Evolutionary conservation across 2,797 vertebrate species (phyloP), one percentile per base, ranked within the genome.

Genomic region (Sarcophilus harrisii): DNA sequence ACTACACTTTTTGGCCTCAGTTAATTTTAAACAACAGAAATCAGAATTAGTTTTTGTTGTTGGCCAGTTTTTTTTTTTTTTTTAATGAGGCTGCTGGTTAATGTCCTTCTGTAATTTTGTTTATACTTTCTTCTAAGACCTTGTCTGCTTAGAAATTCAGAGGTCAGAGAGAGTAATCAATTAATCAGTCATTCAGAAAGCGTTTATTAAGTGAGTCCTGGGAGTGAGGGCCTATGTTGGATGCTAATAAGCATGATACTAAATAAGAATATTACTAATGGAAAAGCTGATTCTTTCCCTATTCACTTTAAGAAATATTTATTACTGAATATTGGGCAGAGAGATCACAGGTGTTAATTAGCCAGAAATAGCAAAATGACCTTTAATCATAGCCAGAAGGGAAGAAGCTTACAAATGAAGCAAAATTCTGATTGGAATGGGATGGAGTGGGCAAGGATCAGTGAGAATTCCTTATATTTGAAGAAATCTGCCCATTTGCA

Each of bases 11-110:
- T 60, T 93, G 30, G 52, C 24, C 95, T 73, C 29, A 92, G 1
- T 92, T 92, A 45, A 54, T 94, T 96, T 94, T 94, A 24, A 94
- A n/a, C 94, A 92, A 91, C 30, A 58, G 16, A 89, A 49, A 90
- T 55, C 60, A 91, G 94, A 55, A 90, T 91, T 94, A 90, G 60
- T 66, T n/a, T 62, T 90, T 66, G 28, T 10, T 54, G 32, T 38
- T 92, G 45, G 4, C n/a, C n/a, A n/a, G 0, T 32, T 38, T 2
- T 12, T 87, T 87, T 52, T 52, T 52, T 52, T 52, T 52, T 52
- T 52, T 52, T 81, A 8, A 45, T 45, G 73, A 87, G 73, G 24
- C 45, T 49, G 21, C 73, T 87, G 38, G 38, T 87, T 49, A 49
- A 87, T 87, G 38, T 45, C 73, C 73, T 49, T 49, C 73, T 87